A percentile compares a stretch with the other conserved stretches of the same genome.
Evolutionary conservation across 2,113 vertebrate genomes (phyloP).

Genomic region (Noctilio leporinus): DNA sequence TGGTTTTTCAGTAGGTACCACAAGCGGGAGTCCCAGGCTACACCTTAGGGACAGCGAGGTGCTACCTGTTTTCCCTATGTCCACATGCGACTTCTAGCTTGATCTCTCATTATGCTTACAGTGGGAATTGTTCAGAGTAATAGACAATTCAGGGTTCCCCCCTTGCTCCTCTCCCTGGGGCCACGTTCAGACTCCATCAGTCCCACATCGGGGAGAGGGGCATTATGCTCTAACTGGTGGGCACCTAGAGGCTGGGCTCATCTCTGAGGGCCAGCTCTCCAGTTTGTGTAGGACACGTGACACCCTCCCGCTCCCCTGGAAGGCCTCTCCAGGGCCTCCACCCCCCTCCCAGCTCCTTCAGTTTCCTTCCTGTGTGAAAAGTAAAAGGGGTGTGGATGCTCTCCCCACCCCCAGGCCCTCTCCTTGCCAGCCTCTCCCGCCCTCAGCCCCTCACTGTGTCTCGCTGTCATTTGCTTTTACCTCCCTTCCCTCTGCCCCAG

Average conservation of each 20-base stretch:
- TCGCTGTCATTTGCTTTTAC: background rate
- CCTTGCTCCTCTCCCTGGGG: background rate
- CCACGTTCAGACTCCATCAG: background rate
- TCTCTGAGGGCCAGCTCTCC: background rate
- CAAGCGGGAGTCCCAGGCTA: background rate
- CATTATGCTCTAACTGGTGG: background rate
- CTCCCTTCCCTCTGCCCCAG: background rate
- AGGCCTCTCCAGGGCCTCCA: background rate
- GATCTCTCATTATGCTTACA: background rate
- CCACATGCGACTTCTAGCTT: background rate
- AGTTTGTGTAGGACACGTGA: no score
- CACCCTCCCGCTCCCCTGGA: background rate
- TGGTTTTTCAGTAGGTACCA: background rate
- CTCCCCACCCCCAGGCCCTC: background rate
- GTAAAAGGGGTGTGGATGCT: background rate
- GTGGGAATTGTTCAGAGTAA: background rate
- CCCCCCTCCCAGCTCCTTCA: background rate
- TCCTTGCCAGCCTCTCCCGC: background rate
- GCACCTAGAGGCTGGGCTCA: background rate
- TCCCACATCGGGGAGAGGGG: background rate
- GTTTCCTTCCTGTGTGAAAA: background rate
- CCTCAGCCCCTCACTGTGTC: background rate
- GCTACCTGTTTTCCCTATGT: background rate
- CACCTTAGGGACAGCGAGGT: background rate
- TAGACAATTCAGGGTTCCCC: no score